phyloP scores from a whole-genome alignment of 2,888 invertebrate genomes.

The Griposia aprilina region DNA sequence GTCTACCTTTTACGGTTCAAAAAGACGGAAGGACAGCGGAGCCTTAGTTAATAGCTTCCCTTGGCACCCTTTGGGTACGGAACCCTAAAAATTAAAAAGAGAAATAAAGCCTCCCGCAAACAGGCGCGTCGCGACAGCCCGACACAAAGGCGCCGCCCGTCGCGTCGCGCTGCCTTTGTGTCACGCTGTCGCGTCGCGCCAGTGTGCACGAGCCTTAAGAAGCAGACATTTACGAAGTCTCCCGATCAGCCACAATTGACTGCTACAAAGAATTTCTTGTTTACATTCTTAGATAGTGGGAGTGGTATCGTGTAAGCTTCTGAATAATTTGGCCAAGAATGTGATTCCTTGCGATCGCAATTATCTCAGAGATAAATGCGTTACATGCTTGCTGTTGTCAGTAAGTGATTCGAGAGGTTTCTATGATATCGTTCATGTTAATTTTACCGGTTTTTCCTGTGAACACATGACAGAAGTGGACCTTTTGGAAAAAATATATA shows the following conservation, averaged over 20 bases:
- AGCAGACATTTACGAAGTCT: neutral
- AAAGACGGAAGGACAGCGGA: too few species aligned
- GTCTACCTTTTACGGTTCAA: too few species aligned
- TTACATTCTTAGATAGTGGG: constrained; percentile 64
- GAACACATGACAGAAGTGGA: too few species aligned
- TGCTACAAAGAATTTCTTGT: constrained; percentile 62
- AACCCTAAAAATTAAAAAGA: neutral
- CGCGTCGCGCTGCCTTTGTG: too few species aligned
- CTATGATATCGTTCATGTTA: neutral
- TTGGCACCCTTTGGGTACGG: too few species aligned
- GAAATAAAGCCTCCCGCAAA: too few species aligned
- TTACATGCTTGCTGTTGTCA: neutral
- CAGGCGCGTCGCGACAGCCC: too few species aligned
- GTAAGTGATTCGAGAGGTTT: neutral
- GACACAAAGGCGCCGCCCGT: too few species aligned
- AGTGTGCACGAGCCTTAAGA: too few species aligned
- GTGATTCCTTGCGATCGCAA: constrained; percentile 39
- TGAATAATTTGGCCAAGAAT: constrained; percentile 54
- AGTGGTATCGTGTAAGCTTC: constrained; percentile 44
- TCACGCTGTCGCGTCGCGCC: too few species aligned
- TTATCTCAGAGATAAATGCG: constrained; percentile 34
- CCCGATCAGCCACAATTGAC: constrained; percentile 1
- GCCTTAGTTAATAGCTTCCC: too few species aligned
- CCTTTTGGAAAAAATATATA: neutral
- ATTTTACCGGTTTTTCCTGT: neutral